Conservation (phyloP, 2,113 vertebrate genomes). For the Oreochromis spilurus region DNA sequence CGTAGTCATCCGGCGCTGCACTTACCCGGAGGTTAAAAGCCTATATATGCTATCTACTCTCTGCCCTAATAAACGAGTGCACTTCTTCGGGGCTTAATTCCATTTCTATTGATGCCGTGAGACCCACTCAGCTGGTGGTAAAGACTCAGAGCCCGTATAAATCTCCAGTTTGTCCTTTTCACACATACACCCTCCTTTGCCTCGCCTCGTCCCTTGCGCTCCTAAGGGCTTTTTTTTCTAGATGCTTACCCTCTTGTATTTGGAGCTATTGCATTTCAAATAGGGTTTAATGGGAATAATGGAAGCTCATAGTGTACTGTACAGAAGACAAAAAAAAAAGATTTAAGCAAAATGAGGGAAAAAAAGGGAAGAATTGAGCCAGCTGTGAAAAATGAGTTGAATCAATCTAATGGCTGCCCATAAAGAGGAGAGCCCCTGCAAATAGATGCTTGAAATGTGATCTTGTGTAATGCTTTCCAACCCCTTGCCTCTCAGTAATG, state of each 20-base stretch:
- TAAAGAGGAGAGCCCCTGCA: slow-evolving; percentile 42
- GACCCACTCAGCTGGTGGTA: slow-evolving; percentile 57
- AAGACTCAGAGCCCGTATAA: slow-evolving; percentile 55
- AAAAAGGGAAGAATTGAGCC: not conserved
- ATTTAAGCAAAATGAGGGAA: not conserved
- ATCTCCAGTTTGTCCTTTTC: slow-evolving; percentile 56
- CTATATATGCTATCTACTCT: slow-evolving; percentile 49
- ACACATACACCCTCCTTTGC: slow-evolving; percentile 22
- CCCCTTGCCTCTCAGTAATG: slow-evolving; percentile 44
- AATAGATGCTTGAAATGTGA: slow-evolving; percentile 63
- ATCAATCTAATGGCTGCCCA: slow-evolving; percentile 50
- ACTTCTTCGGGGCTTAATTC: slow-evolving; percentile 59
- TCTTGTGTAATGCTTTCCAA: slow-evolving; percentile 50
- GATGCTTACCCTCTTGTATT: slow-evolving; percentile 22
- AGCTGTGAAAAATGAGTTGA: slow-evolving; percentile 57
- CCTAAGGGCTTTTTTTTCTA: slow-evolving; percentile 4
- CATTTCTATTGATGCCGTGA: slow-evolving; percentile 61
- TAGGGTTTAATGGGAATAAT: slow-evolving; percentile 35
- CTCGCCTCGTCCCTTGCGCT: not conserved
- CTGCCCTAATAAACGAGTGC: slow-evolving; percentile 56
- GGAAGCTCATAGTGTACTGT: not conserved
- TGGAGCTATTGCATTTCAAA: slow-evolving; percentile 49
- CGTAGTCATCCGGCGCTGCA: slow-evolving; percentile 21
- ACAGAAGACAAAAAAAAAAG: slow-evolving; percentile 1
- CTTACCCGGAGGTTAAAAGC: slow-evolving; percentile 62